Conservation (phyloP, 2,888 invertebrate genomes). For the Fragum whitleyi region DNA sequence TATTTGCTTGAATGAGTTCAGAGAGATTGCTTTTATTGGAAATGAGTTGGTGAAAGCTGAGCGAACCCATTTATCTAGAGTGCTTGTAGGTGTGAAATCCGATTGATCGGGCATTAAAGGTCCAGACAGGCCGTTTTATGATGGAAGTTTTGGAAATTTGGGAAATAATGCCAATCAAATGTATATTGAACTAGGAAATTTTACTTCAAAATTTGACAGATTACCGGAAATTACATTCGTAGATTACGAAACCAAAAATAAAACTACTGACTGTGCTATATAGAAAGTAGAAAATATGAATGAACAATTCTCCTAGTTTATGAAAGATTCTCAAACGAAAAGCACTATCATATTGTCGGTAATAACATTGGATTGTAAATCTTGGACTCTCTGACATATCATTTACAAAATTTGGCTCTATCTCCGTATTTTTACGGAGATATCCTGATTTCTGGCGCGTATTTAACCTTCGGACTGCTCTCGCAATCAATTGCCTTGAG, state of each 20-base stretch:
- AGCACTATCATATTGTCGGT: no score
- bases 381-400: background rate
- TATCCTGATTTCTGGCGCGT: background rate
- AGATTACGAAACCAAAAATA: no score
- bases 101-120: background rate
- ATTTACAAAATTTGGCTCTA: background rate
- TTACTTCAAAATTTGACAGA: no score
- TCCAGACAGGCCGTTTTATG: background rate
- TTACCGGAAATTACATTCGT: no score
- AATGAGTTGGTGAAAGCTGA: background rate
- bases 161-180: background rate
- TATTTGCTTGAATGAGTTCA: background rate
- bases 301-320: no score
- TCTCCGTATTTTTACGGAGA: background rate
- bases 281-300: no score
- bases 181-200: no score
- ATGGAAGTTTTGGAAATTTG: background rate
- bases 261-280: no score
- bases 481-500: background rate
- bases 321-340: no score
- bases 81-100: slow-evolving; percentile 9
- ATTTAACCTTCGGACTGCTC: background rate
- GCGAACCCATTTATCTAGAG: slow-evolving; percentile 7
- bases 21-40: background rate
- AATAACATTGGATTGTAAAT: background rate